Conservation (phyloP, 2,888 invertebrate species). For the Sphaerophoria taeniata region DNA sequence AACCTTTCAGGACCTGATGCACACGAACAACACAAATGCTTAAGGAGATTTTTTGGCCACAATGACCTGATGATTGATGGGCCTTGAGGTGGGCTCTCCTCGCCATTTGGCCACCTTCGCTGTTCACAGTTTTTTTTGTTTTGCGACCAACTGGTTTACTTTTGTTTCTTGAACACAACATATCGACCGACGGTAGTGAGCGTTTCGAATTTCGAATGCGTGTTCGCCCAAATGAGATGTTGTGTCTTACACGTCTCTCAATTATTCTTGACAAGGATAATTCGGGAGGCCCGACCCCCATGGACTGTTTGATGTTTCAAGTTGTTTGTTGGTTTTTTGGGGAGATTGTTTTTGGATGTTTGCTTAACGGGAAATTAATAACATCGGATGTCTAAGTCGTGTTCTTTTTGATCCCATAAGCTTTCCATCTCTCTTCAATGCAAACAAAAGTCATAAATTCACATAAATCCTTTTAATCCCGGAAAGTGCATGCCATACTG, state of each 20-base stretch:
- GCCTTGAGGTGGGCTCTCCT: conserved; percentile 51
- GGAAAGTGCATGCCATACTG: conserved; percentile 3
- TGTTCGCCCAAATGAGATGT: conserved; percentile 71
- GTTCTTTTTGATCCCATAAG: background rate
- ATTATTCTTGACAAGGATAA: conserved; percentile 73
- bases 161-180: background rate
- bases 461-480: background rate
- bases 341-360: conserved; percentile 58
- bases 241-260: conserved; percentile 70
- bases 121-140: background rate
- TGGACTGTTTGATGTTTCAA: conserved; percentile 16
- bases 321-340: conserved; percentile 48
- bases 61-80: conserved; percentile 70
- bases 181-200: too few species aligned
- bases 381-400: conserved; percentile 29
- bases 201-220: conserved; percentile 32
- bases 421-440: conserved; percentile 14
- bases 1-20: conserved; percentile 30
- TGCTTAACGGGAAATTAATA: conserved; percentile 65
- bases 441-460: conserved; percentile 8
- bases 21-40: background rate
- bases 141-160: conserved; percentile 40
- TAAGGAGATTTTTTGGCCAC: conserved; percentile 54
- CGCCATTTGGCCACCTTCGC: conserved; percentile 10
- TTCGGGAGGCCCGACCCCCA: conserved; percentile 64